These are phyloP conservation scores for Hypothenemus hampei DNA, from an alignment of 1,140 invertebrate genomes.

Conservation along the genomic window DNA sequence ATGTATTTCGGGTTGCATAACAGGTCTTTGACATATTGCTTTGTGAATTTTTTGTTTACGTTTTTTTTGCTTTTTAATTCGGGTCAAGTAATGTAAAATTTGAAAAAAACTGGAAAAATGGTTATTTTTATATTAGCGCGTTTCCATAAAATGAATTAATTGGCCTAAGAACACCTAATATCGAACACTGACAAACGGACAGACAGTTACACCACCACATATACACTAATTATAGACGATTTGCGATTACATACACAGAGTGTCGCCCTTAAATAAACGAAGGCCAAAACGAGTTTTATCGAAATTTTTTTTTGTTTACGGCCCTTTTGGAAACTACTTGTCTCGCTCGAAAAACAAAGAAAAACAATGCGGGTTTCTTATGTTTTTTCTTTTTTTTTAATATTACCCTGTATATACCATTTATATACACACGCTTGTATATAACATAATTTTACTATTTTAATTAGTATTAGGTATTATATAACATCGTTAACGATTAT, in stretches of 20 bases:
- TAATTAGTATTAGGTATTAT: not conserved
- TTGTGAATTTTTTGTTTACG: too few species aligned
- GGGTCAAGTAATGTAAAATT: too few species aligned
- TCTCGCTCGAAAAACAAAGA: too few species aligned
- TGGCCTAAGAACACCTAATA: not conserved
- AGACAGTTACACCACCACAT: too few species aligned
- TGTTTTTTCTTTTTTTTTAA: not conserved
- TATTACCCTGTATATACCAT: slow-evolving; percentile 31
- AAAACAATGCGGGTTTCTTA: too few species aligned
- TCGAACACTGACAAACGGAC: not conserved
- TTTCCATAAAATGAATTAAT: slow-evolving; percentile 8
- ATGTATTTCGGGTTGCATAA: too few species aligned
- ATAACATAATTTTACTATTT: slow-evolving; percentile 2
- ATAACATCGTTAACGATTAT: not conserved
- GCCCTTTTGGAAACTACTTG: slow-evolving; percentile 31
- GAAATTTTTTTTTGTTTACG: slow-evolving; percentile 6
- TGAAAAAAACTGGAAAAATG: too few species aligned
- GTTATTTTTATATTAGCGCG: too few species aligned
- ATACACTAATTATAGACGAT: too few species aligned
- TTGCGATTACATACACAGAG: too few species aligned
- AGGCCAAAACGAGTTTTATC: not conserved
- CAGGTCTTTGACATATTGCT: too few species aligned
- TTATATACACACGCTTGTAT: slow-evolving; percentile 29
- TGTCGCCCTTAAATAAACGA: not conserved
- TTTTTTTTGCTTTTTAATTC: too few species aligned